Evolutionary conservation across 2,797 vertebrate genomes (phyloP).

Genomic region (Jordanella pulchra): DNA sequence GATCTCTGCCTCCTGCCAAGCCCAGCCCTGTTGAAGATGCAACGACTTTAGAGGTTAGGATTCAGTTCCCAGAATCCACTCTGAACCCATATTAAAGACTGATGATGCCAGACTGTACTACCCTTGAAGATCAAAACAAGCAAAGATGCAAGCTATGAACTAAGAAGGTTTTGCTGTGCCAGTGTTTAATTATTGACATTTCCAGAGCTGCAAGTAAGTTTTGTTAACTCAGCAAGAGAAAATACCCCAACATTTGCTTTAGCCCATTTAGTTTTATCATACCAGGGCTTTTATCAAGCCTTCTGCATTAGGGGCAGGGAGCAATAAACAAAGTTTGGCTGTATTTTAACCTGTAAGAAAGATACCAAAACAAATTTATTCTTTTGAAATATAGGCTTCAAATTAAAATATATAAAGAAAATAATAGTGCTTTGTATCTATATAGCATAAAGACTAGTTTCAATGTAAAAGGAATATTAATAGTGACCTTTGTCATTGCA

Average conservation of each 20-base stretch:
- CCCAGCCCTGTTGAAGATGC: constrained; percentile 49
- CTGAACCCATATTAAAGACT: constrained; percentile 76
- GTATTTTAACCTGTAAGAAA: constrained; percentile 15
- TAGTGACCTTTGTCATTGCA: no score
- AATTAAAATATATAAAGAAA: neutral
- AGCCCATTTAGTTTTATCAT: constrained; percentile 63
- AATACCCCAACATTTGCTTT: constrained; percentile 58
- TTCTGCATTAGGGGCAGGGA: constrained; percentile 29
- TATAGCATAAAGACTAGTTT: neutral
- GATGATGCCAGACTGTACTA: constrained; percentile 52
- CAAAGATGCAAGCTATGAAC: constrained; percentile 77
- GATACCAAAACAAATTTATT: constrained; percentile 17
- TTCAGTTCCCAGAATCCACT: constrained; percentile 65
- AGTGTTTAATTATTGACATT: constrained; percentile 82
- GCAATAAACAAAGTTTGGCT: constrained; percentile 42
- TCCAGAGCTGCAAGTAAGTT: constrained; percentile 65
- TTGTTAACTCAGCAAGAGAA: constrained; percentile 73
- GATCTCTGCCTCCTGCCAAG: constrained; percentile 67
- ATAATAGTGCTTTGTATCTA: neutral
- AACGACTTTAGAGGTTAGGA: constrained; percentile 60
- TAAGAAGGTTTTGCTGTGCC: constrained; percentile 65
- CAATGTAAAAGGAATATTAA: neutral
- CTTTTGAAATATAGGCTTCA: constrained; percentile 27
- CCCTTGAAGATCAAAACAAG: constrained; percentile 81
- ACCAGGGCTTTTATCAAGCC: constrained; percentile 25